Percentiles rank a stretch among this genome's conserved stretches.
These are phyloP conservation scores for Melipona quadrifasciata DNA, from an alignment of 1,140 invertebrate species.

Conservation along the genomic window DNA sequence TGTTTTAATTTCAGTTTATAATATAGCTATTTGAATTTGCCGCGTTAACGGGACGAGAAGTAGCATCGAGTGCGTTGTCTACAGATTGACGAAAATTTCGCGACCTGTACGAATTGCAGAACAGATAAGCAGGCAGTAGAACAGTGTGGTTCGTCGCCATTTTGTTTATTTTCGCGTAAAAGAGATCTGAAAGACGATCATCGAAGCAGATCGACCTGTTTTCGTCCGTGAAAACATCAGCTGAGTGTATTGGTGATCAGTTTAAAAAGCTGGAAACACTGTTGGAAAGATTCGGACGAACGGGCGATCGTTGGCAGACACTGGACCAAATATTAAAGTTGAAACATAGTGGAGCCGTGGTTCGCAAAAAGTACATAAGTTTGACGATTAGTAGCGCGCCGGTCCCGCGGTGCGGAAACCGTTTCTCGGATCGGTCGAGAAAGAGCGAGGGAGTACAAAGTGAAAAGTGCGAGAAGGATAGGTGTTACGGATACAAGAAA, in stretches of 20 bases:
- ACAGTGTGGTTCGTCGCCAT: conserved; percentile 71
- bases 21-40: conserved; percentile 7
- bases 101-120: conserved; percentile 14
- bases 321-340: conserved; percentile 18
- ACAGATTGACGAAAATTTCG: conserved; percentile 1
- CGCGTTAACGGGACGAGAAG: background rate
- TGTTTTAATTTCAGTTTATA: background rate
- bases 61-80: conserved; percentile 34
- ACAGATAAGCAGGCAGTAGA: conserved; percentile 47
- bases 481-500: conserved; percentile 14
- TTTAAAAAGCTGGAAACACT: conserved; percentile 34
- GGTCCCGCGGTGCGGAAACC: conserved; percentile 50
- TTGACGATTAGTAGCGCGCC: conserved; percentile 48
- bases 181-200: conserved; percentile 56
- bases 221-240: conserved; percentile 36
- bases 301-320: background rate
- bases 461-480: conserved; percentile 22
- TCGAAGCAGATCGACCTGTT: conserved; percentile 32
- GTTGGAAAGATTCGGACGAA: background rate
- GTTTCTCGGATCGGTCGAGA: conserved; percentile 42
- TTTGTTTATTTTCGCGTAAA: conserved; percentile 78
- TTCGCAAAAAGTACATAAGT: conserved; percentile 37
- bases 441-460: conserved; percentile 12
- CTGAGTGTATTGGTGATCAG: conserved; percentile 22
- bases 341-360: conserved; percentile 9